These are phyloP conservation scores for Atopsyche davidsoni DNA, from an alignment of 1,140 invertebrate species.

Conservation along the genomic window DNA sequence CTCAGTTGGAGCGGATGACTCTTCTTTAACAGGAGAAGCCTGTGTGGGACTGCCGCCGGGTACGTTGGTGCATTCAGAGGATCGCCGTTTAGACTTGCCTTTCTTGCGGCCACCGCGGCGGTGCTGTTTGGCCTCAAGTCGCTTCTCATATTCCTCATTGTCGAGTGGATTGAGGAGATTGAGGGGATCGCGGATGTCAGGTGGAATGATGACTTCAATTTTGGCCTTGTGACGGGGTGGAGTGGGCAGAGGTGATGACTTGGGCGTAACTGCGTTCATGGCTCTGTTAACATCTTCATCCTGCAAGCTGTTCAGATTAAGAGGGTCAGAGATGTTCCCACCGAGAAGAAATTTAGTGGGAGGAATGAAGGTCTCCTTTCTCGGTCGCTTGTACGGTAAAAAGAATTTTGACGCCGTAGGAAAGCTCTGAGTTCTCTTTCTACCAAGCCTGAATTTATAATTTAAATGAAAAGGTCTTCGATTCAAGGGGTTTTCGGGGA, in stretches of 20 bases:
- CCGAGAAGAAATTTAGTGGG: constrained; percentile 92
- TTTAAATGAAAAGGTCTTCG: constrained; percentile 39
- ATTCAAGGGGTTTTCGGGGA: constrained; percentile 37
- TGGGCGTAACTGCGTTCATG: constrained; percentile 82
- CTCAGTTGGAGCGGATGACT: constrained; percentile 24
- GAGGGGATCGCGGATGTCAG: constrained; percentile 85
- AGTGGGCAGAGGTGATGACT: constrained; percentile 82
- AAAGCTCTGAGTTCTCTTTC: constrained; percentile 45
- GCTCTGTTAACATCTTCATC: constrained; percentile 80
- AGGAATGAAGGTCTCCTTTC: constrained; percentile 67
- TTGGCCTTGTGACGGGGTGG: constrained; percentile 74
- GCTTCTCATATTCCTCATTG: constrained; percentile 72
- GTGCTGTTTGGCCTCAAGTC: constrained; percentile 56
- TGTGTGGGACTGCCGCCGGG: constrained; percentile 26
- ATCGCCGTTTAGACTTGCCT: constrained; percentile 51
- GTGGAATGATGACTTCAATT: constrained; percentile 87
- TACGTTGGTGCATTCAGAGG: constrained; percentile 49
- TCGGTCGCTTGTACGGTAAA: constrained; percentile 59
- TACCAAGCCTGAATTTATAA: constrained; percentile 36
- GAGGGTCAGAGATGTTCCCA: constrained; percentile 89
- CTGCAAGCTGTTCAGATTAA: constrained; percentile 89
- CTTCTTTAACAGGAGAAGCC: constrained; percentile 16
- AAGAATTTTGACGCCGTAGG: constrained; percentile 53
- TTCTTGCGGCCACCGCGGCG: constrained; percentile 57
- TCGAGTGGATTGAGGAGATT: constrained; percentile 78